Conservation (phyloP, 2,797 vertebrate species). For the Hemitrygon akajei region DNA sequence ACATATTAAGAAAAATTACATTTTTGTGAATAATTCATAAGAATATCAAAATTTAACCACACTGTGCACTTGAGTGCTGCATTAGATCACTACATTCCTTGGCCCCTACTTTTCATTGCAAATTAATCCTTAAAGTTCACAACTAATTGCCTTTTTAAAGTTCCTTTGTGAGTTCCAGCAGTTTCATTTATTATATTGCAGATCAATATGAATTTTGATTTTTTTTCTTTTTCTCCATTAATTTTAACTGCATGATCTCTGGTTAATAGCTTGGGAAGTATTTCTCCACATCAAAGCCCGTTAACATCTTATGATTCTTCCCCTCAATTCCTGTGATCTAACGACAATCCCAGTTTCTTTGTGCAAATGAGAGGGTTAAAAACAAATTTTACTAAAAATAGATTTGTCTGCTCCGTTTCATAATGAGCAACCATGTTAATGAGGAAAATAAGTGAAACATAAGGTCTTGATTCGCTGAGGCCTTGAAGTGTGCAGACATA, state of each 20-base stretch:
- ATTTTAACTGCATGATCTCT: not conserved
- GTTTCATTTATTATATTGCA: not conserved
- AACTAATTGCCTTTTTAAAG: not conserved
- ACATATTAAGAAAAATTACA: no score
- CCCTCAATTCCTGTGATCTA: not conserved
- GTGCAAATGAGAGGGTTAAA: not conserved
- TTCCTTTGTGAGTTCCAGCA: not conserved
- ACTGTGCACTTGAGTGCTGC: not conserved
- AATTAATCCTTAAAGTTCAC: not conserved
- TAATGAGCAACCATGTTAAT: no score
- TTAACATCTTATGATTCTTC: not conserved
- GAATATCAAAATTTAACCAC: no score
- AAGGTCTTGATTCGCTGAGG: no score
- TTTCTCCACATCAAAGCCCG: not conserved
- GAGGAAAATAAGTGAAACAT: no score
- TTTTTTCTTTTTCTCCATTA: not conserved
- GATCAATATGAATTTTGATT: not conserved
- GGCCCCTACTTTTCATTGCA: not conserved
- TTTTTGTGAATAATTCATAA: no score
- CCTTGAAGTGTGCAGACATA: no score
- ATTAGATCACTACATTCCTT: not conserved
- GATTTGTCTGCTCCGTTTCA: no score
- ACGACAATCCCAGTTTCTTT: not conserved
- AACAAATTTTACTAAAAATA: no score
- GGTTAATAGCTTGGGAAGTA: not conserved